phyloP scores from a whole-genome alignment of 2,113 vertebrate genomes.

The Perca flavescens region DNA sequence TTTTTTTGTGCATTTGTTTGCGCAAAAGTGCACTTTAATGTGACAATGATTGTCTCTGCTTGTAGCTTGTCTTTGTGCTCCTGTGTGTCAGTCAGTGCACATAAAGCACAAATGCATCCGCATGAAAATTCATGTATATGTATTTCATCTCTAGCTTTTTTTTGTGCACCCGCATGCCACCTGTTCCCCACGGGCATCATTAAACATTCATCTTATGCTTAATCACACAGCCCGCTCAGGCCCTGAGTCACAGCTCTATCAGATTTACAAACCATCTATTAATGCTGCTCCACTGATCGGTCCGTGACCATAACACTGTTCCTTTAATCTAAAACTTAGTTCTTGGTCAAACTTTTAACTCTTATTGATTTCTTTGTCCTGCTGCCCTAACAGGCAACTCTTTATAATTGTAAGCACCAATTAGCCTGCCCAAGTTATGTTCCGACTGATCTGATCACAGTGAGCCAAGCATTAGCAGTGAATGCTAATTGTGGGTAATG shows the following conservation, averaged over 20 bases:
- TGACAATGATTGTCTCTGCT: neutral
- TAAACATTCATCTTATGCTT: constrained; percentile 57
- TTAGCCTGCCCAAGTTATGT: constrained; percentile 45
- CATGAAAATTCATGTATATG: constrained; percentile 41
- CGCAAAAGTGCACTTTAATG: neutral
- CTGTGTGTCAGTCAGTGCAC: constrained; percentile 44
- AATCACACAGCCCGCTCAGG: constrained; percentile 46
- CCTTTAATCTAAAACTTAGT: constrained; percentile 52
- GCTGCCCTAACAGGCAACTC: constrained; percentile 21
- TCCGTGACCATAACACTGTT: constrained; percentile 44
- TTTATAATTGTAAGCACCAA: constrained; percentile 61
- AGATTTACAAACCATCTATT: constrained; percentile 63
- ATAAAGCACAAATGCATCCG: constrained; percentile 40
- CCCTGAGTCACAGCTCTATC: constrained; percentile 60
- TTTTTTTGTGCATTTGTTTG: constrained; percentile 6
- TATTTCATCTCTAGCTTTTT: constrained; percentile 17
- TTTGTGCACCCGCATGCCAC: constrained; percentile 22
- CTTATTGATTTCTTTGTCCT: constrained; percentile 65
- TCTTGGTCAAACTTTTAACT: constrained; percentile 48
- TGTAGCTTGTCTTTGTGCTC: constrained; percentile 2
- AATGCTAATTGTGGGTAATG: constrained; percentile 16
- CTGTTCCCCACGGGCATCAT: constrained; percentile 44
- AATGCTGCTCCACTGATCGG: constrained; percentile 64
- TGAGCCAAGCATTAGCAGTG: constrained; percentile 1
- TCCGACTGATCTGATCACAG: constrained; percentile 5